Percentiles rank a stretch among this genome's conserved stretches.
These are phyloP conservation scores for Rhinichthys klamathensis DNA, from an alignment of 2,113 vertebrate species.

Conservation along the genomic window DNA sequence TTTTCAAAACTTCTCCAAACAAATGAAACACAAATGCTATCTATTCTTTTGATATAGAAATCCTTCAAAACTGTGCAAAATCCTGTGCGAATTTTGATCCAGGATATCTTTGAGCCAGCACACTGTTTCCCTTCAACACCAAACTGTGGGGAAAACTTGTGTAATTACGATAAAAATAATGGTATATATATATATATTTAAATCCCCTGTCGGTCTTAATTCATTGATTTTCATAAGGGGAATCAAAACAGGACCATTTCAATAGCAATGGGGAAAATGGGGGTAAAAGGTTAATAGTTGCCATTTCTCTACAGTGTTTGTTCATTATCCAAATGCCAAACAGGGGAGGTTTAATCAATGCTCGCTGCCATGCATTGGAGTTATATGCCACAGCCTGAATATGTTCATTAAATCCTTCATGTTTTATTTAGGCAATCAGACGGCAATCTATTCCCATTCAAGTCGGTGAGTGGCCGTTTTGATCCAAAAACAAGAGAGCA, in stretches of 20 bases:
- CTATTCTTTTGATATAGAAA: slow-evolving; percentile 36
- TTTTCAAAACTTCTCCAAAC: slow-evolving; percentile 34
- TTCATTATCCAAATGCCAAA: slow-evolving; percentile 83
- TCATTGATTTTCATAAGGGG: slow-evolving; percentile 59
- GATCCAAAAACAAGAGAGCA: slow-evolving; percentile 65
- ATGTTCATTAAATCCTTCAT: slow-evolving; percentile 77
- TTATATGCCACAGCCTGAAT: slow-evolving; percentile 68
- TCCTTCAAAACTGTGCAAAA: slow-evolving; percentile 28
- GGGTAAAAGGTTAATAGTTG: slow-evolving; percentile 77
- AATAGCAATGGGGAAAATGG: slow-evolving; percentile 37
- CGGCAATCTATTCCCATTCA: slow-evolving; percentile 64
- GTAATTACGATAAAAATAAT: slow-evolving; percentile 6
- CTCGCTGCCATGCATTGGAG: slow-evolving; percentile 62
- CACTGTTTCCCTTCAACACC: background rate
- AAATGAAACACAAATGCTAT: slow-evolving; percentile 46
- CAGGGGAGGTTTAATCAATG: slow-evolving; percentile 78
- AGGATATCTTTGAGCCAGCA: background rate
- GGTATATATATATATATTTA: background rate
- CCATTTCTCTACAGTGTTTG: slow-evolving; percentile 75
- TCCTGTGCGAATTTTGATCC: background rate
- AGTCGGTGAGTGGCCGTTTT: slow-evolving; percentile 64
- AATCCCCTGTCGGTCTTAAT: slow-evolving; percentile 13
- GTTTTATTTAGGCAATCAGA: slow-evolving; percentile 82
- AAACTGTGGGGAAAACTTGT: background rate
- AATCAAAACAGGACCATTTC: slow-evolving; percentile 60